Base-by-base conservation (phyloP, 1,140 invertebrate genomes). In the Araneus ventricosus region DNA sequence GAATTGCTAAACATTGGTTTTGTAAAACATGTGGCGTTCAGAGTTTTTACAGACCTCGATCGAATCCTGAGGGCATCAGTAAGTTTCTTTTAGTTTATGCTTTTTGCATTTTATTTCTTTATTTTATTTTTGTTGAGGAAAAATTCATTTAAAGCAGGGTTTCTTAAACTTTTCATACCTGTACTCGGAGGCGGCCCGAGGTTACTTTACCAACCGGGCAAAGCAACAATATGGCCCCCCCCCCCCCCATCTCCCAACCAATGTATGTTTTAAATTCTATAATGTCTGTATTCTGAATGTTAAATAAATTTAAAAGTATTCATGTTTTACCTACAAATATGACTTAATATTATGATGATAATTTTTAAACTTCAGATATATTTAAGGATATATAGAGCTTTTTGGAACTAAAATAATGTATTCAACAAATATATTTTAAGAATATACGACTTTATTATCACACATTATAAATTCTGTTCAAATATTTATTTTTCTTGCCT, bases 1-100 rank as follows among this genome's bases (percentile, higher is more conserved):
- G 95, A 82, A 67, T 94, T 86, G 96, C 96, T 4, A 96, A 96
- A 93, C 96, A 96, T 94, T 95, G 94, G 37, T 96, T 96, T 94
- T 96, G 96, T 94, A 95, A 95, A 63, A 96, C 94, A 30, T 96
- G 96, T 94, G 96, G 96, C 5, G 96, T 96, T 0, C 96, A 96
- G 94, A 95, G 96, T 94, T 96, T 96, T 94, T 96, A 96, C 94
- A 95, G 95, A 92, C 96, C 96, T 6, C 94, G 96, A 61, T 96
- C 96, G 4, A 96, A 96, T 94, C 96, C 96, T 22, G 95, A 96
- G 94, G 95, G 96, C 34, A 95, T 96, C 75, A 96, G 96, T 96
- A 94, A 94, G 94, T 52, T 52, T 1, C 10, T 52, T 94, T 67
- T 5, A 59, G 27, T 27, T 27, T 17, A n/a, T 85, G 30, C 30